These are phyloP conservation scores for Pygoscelis adeliae DNA, from an alignment of 2,113 vertebrate genomes.

Conservation along the genomic window DNA sequence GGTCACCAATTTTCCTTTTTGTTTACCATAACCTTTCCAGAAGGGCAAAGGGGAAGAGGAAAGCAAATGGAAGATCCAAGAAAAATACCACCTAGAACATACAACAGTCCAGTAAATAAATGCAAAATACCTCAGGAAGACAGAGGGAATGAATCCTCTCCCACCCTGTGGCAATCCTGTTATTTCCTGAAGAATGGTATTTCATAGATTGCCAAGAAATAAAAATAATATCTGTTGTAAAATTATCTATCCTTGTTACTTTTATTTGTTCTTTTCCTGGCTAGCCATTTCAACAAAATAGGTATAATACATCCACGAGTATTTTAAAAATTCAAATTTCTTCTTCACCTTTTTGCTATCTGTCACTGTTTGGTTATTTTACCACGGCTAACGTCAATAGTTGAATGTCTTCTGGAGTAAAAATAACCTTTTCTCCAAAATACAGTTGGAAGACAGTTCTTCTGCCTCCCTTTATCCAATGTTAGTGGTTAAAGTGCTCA, in stretches of 20 bases:
- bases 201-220: not conserved
- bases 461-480: not conserved
- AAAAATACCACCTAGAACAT: not conserved
- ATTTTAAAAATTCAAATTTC: not conserved
- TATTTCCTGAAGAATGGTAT: not conserved
- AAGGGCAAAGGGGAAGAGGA: not conserved
- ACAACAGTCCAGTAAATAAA: not conserved
- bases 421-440: not conserved
- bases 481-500: accelerated
- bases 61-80: not conserved
- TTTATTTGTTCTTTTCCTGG: not conserved
- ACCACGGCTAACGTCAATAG: not conserved
- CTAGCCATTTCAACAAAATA: not conserved
- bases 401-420: not conserved
- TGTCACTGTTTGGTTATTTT: not conserved
- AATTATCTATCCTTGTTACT: not conserved
- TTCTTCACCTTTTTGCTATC: not conserved
- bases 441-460: not conserved
- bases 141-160: not conserved
- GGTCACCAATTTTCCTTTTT: not conserved
- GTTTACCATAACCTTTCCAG: not conserved
- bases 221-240: not conserved
- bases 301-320: not conserved
- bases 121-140: not conserved
- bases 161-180: not conserved